Conservation (phyloP, 2,113 vertebrate species). For the Thermophis baileyi region DNA sequence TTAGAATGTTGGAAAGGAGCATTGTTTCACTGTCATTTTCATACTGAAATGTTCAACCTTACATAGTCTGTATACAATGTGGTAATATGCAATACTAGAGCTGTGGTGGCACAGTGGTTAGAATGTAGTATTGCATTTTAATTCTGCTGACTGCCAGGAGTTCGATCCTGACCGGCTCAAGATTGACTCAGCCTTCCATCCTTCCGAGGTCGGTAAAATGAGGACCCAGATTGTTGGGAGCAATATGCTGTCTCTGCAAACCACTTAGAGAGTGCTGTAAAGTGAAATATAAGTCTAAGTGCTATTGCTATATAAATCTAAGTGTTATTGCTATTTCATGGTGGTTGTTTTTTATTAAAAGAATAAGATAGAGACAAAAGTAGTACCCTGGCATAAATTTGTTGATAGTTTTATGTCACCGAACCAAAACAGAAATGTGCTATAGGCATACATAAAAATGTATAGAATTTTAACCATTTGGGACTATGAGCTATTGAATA, state of each 20-base stretch:
- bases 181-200: not conserved
- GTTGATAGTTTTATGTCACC: not conserved
- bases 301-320: not conserved
- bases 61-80: not conserved
- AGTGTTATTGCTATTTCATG: not conserved
- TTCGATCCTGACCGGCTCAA: not conserved
- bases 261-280: not conserved
- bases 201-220: not conserved
- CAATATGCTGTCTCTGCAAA: not conserved
- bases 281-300: not conserved
- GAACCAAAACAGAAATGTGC: not conserved
- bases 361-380: not conserved
- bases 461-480: not conserved
- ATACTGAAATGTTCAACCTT: not conserved
- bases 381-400: not conserved
- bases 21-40: not conserved
- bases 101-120: not conserved
- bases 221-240: not conserved
- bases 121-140: not conserved
- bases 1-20: not conserved
- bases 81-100: not conserved
- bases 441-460: not conserved
- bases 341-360: not conserved
- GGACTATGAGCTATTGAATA: not conserved
- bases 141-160: not conserved